Evolutionary conservation across 2,113 vertebrate genomes (phyloP).

Genomic region (Ceuthmochares aereus): DNA sequence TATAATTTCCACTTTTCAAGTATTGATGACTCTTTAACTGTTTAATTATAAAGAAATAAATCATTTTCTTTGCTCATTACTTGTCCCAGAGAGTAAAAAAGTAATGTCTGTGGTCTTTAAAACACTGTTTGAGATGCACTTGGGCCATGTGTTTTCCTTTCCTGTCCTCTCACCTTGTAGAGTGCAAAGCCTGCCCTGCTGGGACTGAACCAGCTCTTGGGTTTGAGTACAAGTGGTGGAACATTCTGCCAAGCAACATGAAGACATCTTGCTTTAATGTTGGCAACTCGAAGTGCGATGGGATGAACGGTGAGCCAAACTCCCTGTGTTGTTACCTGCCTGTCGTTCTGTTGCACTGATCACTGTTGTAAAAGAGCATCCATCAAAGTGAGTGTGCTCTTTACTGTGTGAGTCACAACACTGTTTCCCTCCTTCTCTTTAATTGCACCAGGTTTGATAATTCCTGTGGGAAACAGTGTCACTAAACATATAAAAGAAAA

Average conservation of each 20-base stretch:
- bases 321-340: not conserved
- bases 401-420: not conserved
- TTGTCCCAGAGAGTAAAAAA: not conserved
- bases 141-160: not conserved
- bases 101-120: not conserved
- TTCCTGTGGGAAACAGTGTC: not conserved
- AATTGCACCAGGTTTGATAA: not conserved
- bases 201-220: constrained; percentile 92
- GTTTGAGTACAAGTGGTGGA: constrained; percentile 98
- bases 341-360: not conserved
- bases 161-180: constrained; percentile 59
- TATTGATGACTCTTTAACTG: not conserved
- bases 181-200: constrained; percentile 88
- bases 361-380: not conserved
- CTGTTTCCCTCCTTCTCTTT: not conserved
- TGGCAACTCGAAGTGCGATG: constrained; percentile 94
- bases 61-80: not conserved
- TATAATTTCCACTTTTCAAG: not conserved
- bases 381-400: not conserved
- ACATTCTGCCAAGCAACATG: constrained; percentile 92
- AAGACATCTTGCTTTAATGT: constrained; percentile 98
- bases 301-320: constrained; percentile 89
- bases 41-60: not conserved
- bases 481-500: not conserved
- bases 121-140: not conserved